A percentile compares a stretch with the other conserved stretches of the same genome.
phyloP scores from a whole-genome alignment of 2,888 invertebrate genomes.

The Subacronicta megacephala region DNA sequence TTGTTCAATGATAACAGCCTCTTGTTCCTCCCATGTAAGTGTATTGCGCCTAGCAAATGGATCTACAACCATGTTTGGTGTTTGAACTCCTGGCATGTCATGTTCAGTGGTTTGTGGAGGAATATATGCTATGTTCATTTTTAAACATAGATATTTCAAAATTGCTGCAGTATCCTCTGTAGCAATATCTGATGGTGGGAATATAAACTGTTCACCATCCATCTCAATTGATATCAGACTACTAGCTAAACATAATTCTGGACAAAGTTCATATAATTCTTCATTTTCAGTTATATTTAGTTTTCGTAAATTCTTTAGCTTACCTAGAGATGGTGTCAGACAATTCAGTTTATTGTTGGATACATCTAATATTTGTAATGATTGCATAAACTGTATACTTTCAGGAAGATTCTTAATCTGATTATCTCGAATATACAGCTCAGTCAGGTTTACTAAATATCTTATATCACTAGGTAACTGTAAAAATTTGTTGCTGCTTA shows the following conservation, averaged over 20 bases:
- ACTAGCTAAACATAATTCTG: conserved; percentile 91
- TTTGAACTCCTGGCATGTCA: conserved; percentile 68
- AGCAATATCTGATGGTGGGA: conserved; percentile 91
- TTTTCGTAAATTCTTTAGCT: conserved; percentile 90
- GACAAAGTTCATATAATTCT: conserved; percentile 90
- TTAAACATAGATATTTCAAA: conserved; percentile 90
- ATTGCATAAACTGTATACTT: conserved; percentile 90
- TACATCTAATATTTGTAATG: conserved; percentile 92
- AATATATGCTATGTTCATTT: conserved; percentile 85
- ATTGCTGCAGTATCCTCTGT: conserved; percentile 90
- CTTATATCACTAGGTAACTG: conserved; percentile 91
- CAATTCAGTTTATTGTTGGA: conserved; percentile 92
- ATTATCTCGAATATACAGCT: conserved; percentile 93
- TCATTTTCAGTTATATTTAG: conserved; percentile 91
- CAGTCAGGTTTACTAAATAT: conserved; percentile 91
- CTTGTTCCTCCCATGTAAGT: conserved; percentile 90
- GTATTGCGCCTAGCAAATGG: conserved; percentile 73
- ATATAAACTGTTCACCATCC: conserved; percentile 90
- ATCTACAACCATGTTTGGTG: conserved; percentile 72
- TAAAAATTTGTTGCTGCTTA: conserved; percentile 91
- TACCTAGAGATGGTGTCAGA: conserved; percentile 91
- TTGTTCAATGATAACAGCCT: conserved; percentile 90
- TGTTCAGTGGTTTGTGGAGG: conserved; percentile 75
- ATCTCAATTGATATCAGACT: conserved; percentile 90
- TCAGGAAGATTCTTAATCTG: conserved; percentile 92